Evolutionary conservation across 2,113 vertebrate species (phyloP).

Genomic region (Holacanthus passer): DNA sequence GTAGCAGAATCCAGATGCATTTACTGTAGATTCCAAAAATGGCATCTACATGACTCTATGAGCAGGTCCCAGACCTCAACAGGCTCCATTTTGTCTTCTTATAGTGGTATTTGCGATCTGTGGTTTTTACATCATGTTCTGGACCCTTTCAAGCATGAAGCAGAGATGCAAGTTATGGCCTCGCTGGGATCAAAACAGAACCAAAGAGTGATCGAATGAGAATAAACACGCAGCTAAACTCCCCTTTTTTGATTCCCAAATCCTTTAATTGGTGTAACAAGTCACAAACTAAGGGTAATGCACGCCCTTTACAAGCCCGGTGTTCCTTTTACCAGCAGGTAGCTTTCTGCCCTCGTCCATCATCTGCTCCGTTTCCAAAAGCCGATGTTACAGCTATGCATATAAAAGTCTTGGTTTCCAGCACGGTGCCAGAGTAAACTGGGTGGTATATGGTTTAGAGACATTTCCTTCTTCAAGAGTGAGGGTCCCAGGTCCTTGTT

Average conservation of each 20-base stretch:
- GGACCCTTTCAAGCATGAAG: constrained; percentile 46
- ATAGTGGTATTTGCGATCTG: constrained; percentile 61
- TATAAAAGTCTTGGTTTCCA: constrained; percentile 81
- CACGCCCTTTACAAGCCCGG: constrained; percentile 57
- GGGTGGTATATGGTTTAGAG: constrained; percentile 81
- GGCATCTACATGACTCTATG: background rate
- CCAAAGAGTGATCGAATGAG: background rate
- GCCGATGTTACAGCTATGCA: constrained; percentile 64
- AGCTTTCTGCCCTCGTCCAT: constrained; percentile 75
- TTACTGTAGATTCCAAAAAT: constrained; percentile 27
- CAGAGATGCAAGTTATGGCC: constrained; percentile 41
- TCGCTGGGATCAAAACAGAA: constrained; percentile 15
- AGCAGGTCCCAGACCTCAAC: constrained; percentile 35
- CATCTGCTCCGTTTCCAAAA: constrained; percentile 64
- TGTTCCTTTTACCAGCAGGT: constrained; percentile 72
- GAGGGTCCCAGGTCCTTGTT: constrained; percentile 79
- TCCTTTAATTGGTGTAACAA: constrained; percentile 49
- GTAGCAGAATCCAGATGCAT: background rate
- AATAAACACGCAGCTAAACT: background rate
- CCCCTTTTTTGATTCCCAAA: constrained; percentile 28
- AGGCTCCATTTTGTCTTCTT: constrained; percentile 51
- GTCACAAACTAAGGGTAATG: constrained; percentile 50
- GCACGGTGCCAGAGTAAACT: constrained; percentile 83
- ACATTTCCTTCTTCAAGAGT: constrained; percentile 80
- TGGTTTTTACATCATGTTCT: constrained; percentile 56